A percentile compares a stretch with the other conserved stretches of the same genome.
Evolutionary conservation across 2,888 invertebrate genomes (phyloP).

Genomic region (Ectemnius cavifrons): DNA sequence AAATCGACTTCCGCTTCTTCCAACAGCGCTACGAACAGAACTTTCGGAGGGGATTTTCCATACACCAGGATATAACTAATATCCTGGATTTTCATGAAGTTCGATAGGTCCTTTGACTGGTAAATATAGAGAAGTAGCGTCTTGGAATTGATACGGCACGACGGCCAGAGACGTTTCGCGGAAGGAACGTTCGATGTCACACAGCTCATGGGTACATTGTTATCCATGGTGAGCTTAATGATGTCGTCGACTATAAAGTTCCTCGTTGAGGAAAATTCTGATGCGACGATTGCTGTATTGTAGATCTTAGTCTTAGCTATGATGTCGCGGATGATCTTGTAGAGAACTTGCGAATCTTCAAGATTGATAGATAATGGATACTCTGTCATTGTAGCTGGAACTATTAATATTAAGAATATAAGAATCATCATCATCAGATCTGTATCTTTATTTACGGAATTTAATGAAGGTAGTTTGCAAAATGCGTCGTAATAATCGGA

Average conservation of each 20-base stretch:
- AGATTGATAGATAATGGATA: too few species aligned
- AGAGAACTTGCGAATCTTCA: too few species aligned
- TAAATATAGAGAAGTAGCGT: neutral
- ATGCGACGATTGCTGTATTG: neutral
- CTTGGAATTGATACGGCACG: neutral
- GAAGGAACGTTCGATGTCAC: neutral
- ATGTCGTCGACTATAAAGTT: neutral
- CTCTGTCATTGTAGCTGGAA: too few species aligned
- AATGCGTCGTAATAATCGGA: neutral
- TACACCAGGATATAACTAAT: neutral
- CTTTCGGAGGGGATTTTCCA: neutral
- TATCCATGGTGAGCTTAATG: neutral
- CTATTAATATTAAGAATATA: too few species aligned
- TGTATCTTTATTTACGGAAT: too few species aligned
- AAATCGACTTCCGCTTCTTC: conserved; percentile 3
- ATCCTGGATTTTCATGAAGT: neutral
- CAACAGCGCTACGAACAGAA: neutral
- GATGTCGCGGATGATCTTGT: too few species aligned
- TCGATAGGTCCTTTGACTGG: neutral
- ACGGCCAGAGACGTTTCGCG: neutral
- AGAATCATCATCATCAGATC: too few species aligned
- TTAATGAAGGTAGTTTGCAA: too few species aligned
- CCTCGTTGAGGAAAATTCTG: neutral
- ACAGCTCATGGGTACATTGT: neutral
- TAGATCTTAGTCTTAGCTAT: too few species aligned